Evolutionary conservation across 2,888 invertebrate species (phyloP), one percentile per base, ranked within the genome.

Genomic region (Microchrysa polita): DNA sequence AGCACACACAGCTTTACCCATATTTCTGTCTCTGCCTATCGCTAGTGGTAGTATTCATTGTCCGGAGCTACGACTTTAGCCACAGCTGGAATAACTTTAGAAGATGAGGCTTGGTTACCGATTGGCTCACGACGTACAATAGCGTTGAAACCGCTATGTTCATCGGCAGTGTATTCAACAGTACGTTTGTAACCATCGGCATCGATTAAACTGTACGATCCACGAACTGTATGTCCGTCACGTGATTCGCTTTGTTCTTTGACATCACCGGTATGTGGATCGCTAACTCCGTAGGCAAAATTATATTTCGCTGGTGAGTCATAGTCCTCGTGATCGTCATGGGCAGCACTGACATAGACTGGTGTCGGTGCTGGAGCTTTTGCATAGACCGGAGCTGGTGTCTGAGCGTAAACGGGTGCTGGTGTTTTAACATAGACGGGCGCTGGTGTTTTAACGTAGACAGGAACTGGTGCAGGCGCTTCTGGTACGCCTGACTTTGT

Each of bases 101-200:
- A 5, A 22, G 22, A 44, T 10, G 42, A 5, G 1, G 44, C 48
- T 20, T 44, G 2, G 2, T 78, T 77, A 59, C 78, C 78, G 22
- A 79, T 75, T 14, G 86, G 86, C 79, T 87, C 87, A 76, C 86
- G 87, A 78, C 84, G 85, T 14, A 88, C 88, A 44, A 87, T 85
- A 60, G 88, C 88, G 79, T 88, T 87, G 81, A 88, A 88, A 76
- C 88, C 88, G 74, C 87, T 86, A 76, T 86, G 81, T 75, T 86
- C 83, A 79, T 87, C 88, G 72, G 88, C 88, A 22, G 86, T 86
- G 79, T 88, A 88, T 73, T 87, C 86, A 1, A 88, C 88, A 34
- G 85, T 86, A 76, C 88, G 85, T 79, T 85, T 87, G 78, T 81
- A 86, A 65, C 87, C 88, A 80, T 88, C 88, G 76, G 88, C 81